These are phyloP conservation scores for Schrankia costaestrigalis DNA, from an alignment of 2,888 invertebrate genomes.

Conservation along the genomic window DNA sequence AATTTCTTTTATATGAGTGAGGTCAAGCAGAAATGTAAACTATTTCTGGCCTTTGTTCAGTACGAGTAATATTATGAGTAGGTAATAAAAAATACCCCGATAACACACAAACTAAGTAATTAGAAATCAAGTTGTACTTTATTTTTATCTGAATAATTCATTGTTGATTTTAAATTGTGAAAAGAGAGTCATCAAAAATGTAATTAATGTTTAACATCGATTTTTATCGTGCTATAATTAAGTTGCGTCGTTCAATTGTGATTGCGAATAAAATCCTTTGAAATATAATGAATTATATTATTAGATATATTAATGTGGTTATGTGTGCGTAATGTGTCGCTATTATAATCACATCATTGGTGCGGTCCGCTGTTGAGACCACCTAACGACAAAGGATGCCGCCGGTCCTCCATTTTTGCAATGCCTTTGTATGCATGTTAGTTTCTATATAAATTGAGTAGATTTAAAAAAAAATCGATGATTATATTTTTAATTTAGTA, in stretches of 20 bases:
- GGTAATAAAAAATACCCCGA: too few species aligned
- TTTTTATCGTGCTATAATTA: conserved; percentile 46
- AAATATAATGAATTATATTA: conserved; percentile 34
- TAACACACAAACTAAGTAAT: too few species aligned
- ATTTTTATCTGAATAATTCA: conserved; percentile 30
- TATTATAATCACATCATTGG: conserved; percentile 78
- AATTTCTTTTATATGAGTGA: conserved; percentile 67
- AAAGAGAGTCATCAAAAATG: conserved; percentile 55
- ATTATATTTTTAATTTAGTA: not conserved
- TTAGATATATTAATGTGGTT: conserved; percentile 51
- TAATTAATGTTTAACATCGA: conserved; percentile 57
- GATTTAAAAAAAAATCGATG: conserved; percentile 15
- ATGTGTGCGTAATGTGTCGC: conserved; percentile 67
- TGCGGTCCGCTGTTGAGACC: conserved; percentile 53
- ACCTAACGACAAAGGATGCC: conserved; percentile 77
- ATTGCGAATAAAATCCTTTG: conserved; percentile 43
- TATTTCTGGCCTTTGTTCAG: conserved; percentile 53
- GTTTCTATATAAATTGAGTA: conserved; percentile 58
- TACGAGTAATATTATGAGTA: conserved; percentile 41
- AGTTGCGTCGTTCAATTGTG: conserved; percentile 38
- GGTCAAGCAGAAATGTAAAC: conserved; percentile 61
- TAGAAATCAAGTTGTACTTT: too few species aligned
- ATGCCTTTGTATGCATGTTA: conserved; percentile 59
- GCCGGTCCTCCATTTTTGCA: conserved; percentile 71
- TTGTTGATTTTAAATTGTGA: conserved; percentile 34